These are phyloP conservation scores for mouse (Mus musculus) DNA, from an alignment of 2,113 vertebrate species.

Conservation along the genomic window GRCm39 chr13:101326001-101326500, in stretches of 20 bases:
- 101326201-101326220: background rate
- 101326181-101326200: background rate
- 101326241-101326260: background rate
- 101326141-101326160: background rate
- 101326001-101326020: background rate
- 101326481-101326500: slow-evolving; percentile 1
- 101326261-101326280: background rate
- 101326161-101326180: background rate
- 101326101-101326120: fast-evolving
- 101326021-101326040: background rate
- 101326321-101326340: background rate
- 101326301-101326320: slow-evolving; percentile 5
- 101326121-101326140: background rate
- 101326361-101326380: slow-evolving; percentile 3
- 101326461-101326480: slow-evolving; percentile 30
- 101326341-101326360: background rate
- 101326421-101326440: slow-evolving; percentile 31
- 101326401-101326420: background rate
- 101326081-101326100: background rate
- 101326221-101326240: background rate
- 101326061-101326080: background rate
- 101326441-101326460: background rate
- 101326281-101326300: background rate
- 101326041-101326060: background rate
- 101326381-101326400: background rate